Percentiles rank a stretch among this genome's conserved stretches.
Evolutionary conservation across 2,888 invertebrate genomes (phyloP).

Genomic region (Diogma glabrata): DNA sequence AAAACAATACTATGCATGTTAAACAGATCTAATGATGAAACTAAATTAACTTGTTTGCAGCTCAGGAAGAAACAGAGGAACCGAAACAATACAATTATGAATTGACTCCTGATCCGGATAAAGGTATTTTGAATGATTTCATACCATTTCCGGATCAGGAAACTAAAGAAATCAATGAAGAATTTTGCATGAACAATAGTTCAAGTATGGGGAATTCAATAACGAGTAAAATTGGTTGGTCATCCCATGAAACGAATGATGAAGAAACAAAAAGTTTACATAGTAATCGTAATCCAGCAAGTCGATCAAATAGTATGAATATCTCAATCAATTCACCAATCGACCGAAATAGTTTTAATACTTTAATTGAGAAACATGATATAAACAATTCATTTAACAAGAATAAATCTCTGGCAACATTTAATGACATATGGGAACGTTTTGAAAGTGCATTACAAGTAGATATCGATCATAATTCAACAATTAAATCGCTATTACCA

Average conservation of each 20-base stretch:
- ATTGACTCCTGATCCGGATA: too few species aligned
- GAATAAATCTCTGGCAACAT: conserved; percentile 34
- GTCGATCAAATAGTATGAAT: conserved; percentile 31
- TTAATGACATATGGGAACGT: conserved; percentile 48
- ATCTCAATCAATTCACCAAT: conserved; percentile 27
- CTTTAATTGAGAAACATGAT: conserved; percentile 31
- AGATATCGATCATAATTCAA: neutral
- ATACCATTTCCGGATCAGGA: too few species aligned
- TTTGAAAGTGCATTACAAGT: conserved; percentile 25
- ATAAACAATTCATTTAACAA: conserved; percentile 29
- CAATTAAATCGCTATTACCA: too few species aligned
- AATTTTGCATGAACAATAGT: too few species aligned
- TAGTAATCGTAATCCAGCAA: conserved; percentile 12
- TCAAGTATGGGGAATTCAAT: conserved; percentile 52
- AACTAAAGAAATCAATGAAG: too few species aligned
- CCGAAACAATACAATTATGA: too few species aligned
- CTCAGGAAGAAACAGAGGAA: too few species aligned
- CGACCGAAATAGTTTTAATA: conserved; percentile 33
- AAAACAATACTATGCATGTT: too few species aligned
- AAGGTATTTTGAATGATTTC: too few species aligned
- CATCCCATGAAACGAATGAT: conserved; percentile 36
- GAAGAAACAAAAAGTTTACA: conserved; percentile 9
- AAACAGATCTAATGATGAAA: too few species aligned
- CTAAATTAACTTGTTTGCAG: too few species aligned
- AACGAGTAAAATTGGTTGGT: conserved; percentile 51